phyloP scores from a whole-genome alignment of 2,888 invertebrate genomes.

The Brachyptera putata region DNA sequence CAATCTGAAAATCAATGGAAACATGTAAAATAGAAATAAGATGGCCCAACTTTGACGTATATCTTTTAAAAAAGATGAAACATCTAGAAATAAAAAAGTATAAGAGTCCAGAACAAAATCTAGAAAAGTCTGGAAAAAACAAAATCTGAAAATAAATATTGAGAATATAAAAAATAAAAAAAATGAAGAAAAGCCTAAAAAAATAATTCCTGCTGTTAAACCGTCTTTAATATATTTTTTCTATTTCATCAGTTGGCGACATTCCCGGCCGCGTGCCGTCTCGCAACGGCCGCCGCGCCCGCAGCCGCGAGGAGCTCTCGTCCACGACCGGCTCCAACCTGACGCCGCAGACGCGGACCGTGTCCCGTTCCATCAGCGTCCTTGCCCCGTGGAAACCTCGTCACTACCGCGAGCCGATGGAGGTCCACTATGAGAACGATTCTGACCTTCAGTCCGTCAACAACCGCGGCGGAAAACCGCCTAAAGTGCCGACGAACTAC shows the following conservation, averaged over 20 bases:
- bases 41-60: no score
- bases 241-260: constrained; percentile 73
- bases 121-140: no score
- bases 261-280: constrained; percentile 45
- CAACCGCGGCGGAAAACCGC: constrained; percentile 29
- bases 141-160: no score
- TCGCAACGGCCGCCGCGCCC: constrained; percentile 52
- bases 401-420: constrained; percentile 66
- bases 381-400: constrained; percentile 81
- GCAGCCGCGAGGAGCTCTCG: constrained; percentile 71
- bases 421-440: constrained; percentile 50
- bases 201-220: no score
- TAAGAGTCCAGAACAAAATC: no score
- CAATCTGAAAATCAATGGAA: no score
- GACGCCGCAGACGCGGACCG: constrained; percentile 62
- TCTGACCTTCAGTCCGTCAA: constrained; percentile 38
- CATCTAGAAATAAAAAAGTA: no score
- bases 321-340: constrained; percentile 57
- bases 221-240: no score
- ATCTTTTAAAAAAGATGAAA: no score
- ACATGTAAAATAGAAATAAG: no score
- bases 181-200: no score
- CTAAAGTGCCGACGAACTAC: constrained; percentile 27
- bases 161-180: no score
- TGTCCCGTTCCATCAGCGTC: constrained; percentile 73